Evolutionary conservation across 2,888 invertebrate species (phyloP), one percentile per base, ranked within the genome.

Genomic region (Eurytoma adleriae): DNA sequence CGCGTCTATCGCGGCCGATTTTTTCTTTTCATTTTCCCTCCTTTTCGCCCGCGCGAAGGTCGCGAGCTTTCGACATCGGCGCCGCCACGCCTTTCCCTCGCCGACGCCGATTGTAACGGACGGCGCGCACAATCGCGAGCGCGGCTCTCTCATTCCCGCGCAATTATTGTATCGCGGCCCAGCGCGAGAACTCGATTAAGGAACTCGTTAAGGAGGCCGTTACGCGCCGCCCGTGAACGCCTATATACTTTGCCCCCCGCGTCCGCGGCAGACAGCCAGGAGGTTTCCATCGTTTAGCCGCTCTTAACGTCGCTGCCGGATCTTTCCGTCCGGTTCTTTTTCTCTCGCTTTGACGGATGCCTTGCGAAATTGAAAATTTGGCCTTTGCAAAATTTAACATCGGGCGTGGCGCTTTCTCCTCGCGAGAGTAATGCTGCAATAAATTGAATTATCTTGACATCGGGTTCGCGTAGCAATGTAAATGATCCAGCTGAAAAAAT

Each of bases 31-130:
- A 27, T 12, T 54, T 54, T 27, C 52, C 40, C 62, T 67, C 66
- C 30, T 64, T 73, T 70, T 56, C 62, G 76, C 27, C 52, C 59
- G 77, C 48, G 64, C 73, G 78, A 78, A 78, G 78, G 78, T 78
- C 78, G 61, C 30, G 62, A 80, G 77, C 80, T 77, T 77, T 80
- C 80, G 77, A 76, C 77, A 80, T 77, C 71, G 59, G 13, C 59
- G 14, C 27, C 54, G 67, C 76, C 80, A 71, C 80, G 76, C 72
- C 77, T 80, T 67, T 61, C 50, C 57, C 56, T 14, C 61, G 20
- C 13, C n/a, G 62, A 24, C 18, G 59, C 56, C 50, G 24, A 75
- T 79, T 66, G 59, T 75, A 66, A 74, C 59, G 52, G 64, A 18
- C 64, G 50, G 5, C 61, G 40, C 40, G 50, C 40, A 56, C 40